Base-by-base conservation (phyloP, 1,140 invertebrate genomes). In the Drosophila sulfurigaster region DNA sequence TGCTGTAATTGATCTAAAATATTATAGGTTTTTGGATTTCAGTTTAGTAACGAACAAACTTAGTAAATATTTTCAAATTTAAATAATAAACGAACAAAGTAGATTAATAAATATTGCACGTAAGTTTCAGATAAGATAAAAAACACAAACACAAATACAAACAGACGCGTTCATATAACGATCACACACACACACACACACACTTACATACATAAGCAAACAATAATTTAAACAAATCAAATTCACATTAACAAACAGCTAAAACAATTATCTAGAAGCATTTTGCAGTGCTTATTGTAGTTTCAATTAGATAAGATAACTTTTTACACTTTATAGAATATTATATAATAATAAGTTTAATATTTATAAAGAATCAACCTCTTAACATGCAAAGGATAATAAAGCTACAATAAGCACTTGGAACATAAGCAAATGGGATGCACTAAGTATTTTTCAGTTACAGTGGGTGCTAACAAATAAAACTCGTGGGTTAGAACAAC, bases 11-110 rank as follows among this genome's bases (percentile, higher is more conserved):
- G 10, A 28, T 81, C 60, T 78, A 78, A 59, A 13, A 68, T 20
- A 75, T 48, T 46, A 64, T 52, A 69, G 8, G 20, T 56, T 67
- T n/a, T 16, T 38, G 1, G 56, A 4, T 52, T 38, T 38, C 8
- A 32, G 81, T 71, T 79, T 80, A 81, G 68, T 67, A 68, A 45
- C 38, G 11, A 81, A 62, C 58, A 41, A 82, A 82, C 62, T 71
- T 64, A 64, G 56, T 82, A 63, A 4, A 64, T 57, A 16, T 65
- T 71, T 58, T 13, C 43, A 65, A 68, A 64, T 49, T 8, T 30
- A 38, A 72, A 48, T 58, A 38, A 65, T 71, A 68, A 71, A 79
- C 35, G 45, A 58, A 45, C 16, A 41, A 72, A 63, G 43, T 63
- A 72, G 65, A 58, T 80, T 41, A 68, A 78, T 75, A 72, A 72